These are phyloP conservation scores for Lacerta viridis DNA, from an alignment of 2,797 vertebrate species.

Conservation along the genomic window DNA sequence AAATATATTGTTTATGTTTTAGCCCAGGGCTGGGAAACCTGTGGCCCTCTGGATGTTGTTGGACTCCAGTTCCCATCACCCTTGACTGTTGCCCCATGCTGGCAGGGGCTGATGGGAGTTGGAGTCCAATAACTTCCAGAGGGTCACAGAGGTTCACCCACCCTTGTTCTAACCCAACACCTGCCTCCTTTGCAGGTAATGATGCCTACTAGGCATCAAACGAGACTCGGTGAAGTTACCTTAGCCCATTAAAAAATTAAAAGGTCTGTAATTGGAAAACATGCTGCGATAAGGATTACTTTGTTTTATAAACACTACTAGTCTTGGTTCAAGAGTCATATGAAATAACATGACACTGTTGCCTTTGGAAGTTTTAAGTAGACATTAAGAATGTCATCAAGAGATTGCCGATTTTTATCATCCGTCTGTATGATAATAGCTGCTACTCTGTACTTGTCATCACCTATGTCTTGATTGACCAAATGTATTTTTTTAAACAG, in stretches of 20 bases:
- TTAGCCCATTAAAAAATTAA: background rate
- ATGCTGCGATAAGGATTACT: background rate
- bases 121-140: too few relatives aligned
- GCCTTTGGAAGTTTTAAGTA: slow-evolving; percentile 38
- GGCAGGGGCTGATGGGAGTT: background rate
- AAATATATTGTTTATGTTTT: background rate
- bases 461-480: slow-evolving; percentile 32
- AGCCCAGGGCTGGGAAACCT: background rate
- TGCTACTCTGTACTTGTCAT: slow-evolving; percentile 40
- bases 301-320: background rate
- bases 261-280: background rate
- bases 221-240: background rate
- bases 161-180: background rate
- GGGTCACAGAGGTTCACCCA: background rate
- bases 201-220: slow-evolving; percentile 30
- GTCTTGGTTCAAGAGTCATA: background rate
- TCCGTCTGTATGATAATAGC: slow-evolving; percentile 4
- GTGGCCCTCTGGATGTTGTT: background rate
- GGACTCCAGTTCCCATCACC: too few relatives aligned
- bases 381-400: background rate
- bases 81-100: background rate
- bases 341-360: background rate
- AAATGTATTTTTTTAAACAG: background rate
- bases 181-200: background rate
- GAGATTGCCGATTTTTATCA: slow-evolving; percentile 22